Evolutionary conservation across 2,113 vertebrate species (phyloP).

Genomic region (Istiophorus platypterus): DNA sequence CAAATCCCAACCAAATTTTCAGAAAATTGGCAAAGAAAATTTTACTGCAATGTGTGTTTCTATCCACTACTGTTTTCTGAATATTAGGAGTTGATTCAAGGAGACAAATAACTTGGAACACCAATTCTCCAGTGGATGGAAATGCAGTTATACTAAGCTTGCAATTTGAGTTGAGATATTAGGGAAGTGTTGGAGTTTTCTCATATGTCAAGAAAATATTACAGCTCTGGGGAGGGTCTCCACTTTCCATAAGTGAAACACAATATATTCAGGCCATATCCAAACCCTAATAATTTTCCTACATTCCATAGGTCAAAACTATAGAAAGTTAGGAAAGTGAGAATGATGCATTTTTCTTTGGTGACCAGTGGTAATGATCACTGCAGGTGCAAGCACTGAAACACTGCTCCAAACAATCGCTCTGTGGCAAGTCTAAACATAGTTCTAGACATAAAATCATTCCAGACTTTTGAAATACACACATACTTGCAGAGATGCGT

Average conservation of each 20-base stretch:
- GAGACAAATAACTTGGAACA: neutral
- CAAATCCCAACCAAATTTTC: neutral
- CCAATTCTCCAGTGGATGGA: neutral
- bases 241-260: neutral
- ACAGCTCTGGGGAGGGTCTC: neutral
- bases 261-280: neutral
- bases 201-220: neutral
- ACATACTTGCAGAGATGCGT: neutral
- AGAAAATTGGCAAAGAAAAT: neutral
- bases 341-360: neutral
- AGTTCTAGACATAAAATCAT: constrained; percentile 6
- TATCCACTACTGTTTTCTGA: neutral
- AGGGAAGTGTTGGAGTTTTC: neutral
- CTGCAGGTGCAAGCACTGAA: neutral
- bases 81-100: neutral
- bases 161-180: neutral
- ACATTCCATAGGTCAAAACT: neutral
- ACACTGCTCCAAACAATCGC: constrained; percentile 7
- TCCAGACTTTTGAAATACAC: constrained; percentile 11
- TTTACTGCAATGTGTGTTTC: neutral
- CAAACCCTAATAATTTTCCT: neutral
- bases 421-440: constrained; percentile 1
- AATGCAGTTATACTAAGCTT: neutral
- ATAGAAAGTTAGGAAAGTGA: neutral
- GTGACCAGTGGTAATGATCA: neutral